phyloP scores from a whole-genome alignment of 2,113 vertebrate species.

The Cathartes aura region DNA sequence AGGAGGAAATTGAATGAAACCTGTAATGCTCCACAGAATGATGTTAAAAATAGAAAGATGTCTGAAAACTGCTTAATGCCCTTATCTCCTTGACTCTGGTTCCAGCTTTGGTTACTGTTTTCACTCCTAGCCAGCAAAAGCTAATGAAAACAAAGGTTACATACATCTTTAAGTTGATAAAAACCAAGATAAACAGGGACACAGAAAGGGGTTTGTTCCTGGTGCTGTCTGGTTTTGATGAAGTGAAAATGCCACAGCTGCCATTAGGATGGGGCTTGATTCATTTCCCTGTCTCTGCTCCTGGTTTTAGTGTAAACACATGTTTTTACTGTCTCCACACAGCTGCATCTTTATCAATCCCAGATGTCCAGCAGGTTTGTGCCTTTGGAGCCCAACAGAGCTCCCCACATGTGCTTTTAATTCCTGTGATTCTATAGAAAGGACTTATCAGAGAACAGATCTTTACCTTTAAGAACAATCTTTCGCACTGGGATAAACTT shows the following conservation, averaged over 20 bases:
- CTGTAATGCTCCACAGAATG: constrained; percentile 28
- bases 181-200: constrained; percentile 59
- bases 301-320: constrained; percentile 79
- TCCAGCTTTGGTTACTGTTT: constrained; percentile 67
- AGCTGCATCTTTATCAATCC: constrained; percentile 84
- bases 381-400: constrained; percentile 28
- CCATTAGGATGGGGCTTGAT: constrained; percentile 79
- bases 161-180: constrained; percentile 66
- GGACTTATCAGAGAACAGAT: constrained; percentile 43
- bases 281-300: constrained; percentile 78
- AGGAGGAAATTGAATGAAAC: constrained; percentile 58
- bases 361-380: constrained; percentile 83
- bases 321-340: constrained; percentile 80
- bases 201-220: constrained; percentile 64
- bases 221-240: constrained; percentile 69
- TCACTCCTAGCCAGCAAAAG: constrained; percentile 57
- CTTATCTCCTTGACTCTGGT: constrained; percentile 59
- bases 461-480: constrained; percentile 44
- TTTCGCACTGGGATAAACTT: constrained; percentile 42
- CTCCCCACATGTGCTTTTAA: constrained; percentile 72
- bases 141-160: constrained; percentile 71
- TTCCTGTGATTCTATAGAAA: constrained; percentile 47
- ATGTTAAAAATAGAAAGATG: constrained; percentile 62
- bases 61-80: constrained; percentile 59
- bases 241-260: constrained; percentile 80